phyloP scores from a whole-genome alignment of 1,140 invertebrate genomes.

The Formica exsecta region DNA sequence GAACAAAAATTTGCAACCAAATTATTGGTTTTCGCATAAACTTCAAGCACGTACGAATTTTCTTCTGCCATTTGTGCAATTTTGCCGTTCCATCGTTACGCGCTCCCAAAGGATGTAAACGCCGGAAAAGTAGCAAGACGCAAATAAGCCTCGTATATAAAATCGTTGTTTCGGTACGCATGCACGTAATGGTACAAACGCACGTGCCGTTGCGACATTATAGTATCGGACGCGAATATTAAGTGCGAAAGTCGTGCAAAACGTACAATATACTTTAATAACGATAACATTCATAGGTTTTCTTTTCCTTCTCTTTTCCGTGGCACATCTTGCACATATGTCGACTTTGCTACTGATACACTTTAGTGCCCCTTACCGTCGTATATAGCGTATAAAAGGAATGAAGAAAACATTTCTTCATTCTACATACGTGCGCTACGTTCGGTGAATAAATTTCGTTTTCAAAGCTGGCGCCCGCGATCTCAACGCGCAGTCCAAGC shows the following conservation, averaged over 20 bases:
- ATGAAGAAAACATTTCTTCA: slow-evolving; percentile 32
- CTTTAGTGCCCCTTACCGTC: background rate
- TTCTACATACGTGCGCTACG: slow-evolving; percentile 47
- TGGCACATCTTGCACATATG: background rate
- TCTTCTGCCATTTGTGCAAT: background rate
- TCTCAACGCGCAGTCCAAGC: slow-evolving; percentile 24
- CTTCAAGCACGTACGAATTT: background rate
- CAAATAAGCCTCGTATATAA: background rate
- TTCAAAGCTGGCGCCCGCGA: slow-evolving; percentile 43
- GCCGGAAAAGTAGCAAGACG: background rate
- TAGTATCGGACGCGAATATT: slow-evolving; percentile 25
- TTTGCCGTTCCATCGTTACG: background rate
- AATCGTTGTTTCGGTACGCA: slow-evolving; percentile 11
- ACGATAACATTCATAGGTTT: slow-evolving; percentile 56
- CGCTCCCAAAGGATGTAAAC: background rate
- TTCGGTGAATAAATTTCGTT: slow-evolving; percentile 45
- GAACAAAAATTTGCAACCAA: background rate
- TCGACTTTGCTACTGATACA: slow-evolving; percentile 21
- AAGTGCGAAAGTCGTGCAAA: slow-evolving; percentile 42
- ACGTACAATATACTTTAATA: slow-evolving; percentile 53
- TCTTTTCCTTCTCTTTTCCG: background rate
- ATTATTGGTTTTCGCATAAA: background rate
- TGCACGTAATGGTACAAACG: background rate
- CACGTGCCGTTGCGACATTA: background rate
- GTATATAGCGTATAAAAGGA: background rate